Evolutionary conservation across 2,888 invertebrate genomes (phyloP), one percentile per base, ranked within the genome.

Genomic region (Hartigia nigra): DNA sequence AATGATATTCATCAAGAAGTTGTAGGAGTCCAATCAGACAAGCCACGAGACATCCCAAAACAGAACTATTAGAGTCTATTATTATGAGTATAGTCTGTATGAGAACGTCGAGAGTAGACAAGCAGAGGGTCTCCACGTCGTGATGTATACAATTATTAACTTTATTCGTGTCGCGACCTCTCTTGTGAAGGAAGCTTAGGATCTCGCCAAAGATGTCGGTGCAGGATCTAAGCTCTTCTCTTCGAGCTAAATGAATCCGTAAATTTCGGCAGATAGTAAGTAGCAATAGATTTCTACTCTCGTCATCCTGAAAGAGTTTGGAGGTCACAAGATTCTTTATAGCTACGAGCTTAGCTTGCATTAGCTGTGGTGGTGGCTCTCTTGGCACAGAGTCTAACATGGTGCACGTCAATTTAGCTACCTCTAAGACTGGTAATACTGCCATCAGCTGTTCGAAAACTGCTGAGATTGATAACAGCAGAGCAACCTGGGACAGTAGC

Each of bases 161-260:
- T 87, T 94, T 94, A 78, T 92, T 93, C 80, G 93, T 91, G 81
- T 93, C 93, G 77, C 93, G 92, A 76, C 92, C 92, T 78, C 93
- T 92, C 83, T 93, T 94, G 87, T 94, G 94, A 31, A 95, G 90
- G 86, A 93, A 94, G 74, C 93, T 94, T 31, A 98, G 94, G 39
- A 98, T 95, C 90, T 98, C 98, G 0, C 96, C 96, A 12, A 98
- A 92, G 86, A 98, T 97, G 80, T 97, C 97, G 0, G 97, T 96
- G 88, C 97, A 97, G 9, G 97, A 94, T 23, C 95, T 93, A 55
- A 98, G 92, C 88, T 98, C 98, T 87, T 97, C 97, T 32, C 97
- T 94, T 0, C 96, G 94, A 0, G 95, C 94, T 4, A 98, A 92
- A 89, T 98, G 98, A 34, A 95, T 95, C 39, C 97, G 95, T 70